phyloP scores from a whole-genome alignment of 2,797 vertebrate genomes.

The Hafferia zeledoni region DNA sequence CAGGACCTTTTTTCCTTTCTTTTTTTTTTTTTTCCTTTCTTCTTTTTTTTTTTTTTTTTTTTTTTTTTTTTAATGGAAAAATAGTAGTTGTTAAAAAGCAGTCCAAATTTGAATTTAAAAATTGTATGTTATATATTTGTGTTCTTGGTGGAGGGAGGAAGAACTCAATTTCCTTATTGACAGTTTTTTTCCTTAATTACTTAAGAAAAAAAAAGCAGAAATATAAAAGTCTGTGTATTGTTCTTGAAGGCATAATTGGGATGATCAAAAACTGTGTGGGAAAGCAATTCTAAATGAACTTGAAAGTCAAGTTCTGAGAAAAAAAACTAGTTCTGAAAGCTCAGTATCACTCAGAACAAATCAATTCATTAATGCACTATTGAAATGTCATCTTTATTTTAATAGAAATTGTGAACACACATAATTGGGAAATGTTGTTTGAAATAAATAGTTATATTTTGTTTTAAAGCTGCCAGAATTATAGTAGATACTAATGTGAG shows the following conservation, averaged over 20 bases:
- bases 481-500: not conserved
- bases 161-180: not conserved
- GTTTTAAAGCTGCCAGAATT: not conserved
- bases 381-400: not conserved
- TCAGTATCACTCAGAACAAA: not conserved
- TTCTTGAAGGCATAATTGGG: not conserved
- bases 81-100: not conserved
- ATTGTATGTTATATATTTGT: not conserved
- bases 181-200: not conserved
- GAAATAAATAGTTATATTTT: not conserved
- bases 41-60: too few species aligned
- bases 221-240: not conserved
- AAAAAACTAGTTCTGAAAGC: not conserved
- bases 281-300: not conserved
- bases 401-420: not conserved
- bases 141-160: not conserved
- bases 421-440: not conserved
- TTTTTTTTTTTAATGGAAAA: not conserved
- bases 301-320: not conserved
- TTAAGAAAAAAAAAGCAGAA: not conserved
- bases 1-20: too few species aligned
- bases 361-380: not conserved
- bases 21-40: too few species aligned
- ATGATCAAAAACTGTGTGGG: not conserved
- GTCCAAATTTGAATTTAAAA: not conserved